These are phyloP conservation scores for Hystrix brachyura DNA, from an alignment of 2,113 vertebrate genomes.

Conservation along the genomic window DNA sequence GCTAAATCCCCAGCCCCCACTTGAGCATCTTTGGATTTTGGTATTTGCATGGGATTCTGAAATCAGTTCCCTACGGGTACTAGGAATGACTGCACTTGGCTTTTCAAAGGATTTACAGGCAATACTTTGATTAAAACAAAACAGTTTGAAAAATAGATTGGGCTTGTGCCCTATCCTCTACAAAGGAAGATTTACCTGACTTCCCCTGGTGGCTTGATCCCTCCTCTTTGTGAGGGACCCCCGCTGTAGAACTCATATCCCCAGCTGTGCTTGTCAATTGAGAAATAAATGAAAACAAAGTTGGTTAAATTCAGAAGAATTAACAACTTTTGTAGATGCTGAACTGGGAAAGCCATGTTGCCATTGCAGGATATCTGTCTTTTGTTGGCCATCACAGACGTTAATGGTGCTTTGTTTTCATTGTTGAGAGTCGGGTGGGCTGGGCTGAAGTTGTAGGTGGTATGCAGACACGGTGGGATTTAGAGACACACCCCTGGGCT, in stretches of 20 bases:
- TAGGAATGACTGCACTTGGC: not conserved
- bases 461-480: not conserved
- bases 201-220: too few relatives aligned
- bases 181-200: not conserved
- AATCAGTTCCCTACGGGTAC: not conserved
- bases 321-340: not conserved
- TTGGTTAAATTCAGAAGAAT: not conserved
- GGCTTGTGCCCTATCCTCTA: not conserved
- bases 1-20: too few relatives aligned
- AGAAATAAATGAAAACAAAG: not conserved
- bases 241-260: not conserved
- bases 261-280: not conserved
- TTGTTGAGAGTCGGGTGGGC: not conserved
- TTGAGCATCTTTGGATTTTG: not conserved
- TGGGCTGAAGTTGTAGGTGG: not conserved
- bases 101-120: slow-evolving; percentile 16
- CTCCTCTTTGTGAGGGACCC: not conserved
- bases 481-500: not conserved
- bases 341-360: not conserved
- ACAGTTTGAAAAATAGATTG: not conserved
- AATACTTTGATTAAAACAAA: not conserved
- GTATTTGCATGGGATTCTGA: not conserved
- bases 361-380: not conserved
- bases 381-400: not conserved
- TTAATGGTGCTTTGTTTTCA: not conserved